Base-by-base conservation (phyloP, 2,888 invertebrate species). In the Campoplex capitator region DNA sequence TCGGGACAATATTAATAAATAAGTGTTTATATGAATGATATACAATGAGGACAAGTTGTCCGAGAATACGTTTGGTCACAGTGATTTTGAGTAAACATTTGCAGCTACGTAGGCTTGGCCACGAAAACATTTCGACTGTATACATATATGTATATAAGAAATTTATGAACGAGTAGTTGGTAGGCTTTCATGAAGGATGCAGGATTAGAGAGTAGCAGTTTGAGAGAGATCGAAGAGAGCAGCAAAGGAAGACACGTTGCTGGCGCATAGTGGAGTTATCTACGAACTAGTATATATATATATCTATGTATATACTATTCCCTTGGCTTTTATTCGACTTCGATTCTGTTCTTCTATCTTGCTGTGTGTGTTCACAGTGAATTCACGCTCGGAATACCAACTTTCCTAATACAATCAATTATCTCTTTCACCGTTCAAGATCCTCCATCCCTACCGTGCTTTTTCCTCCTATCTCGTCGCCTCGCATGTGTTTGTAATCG, bases 361-460 rank as follows among this genome's bases (percentile, higher is more conserved):
- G 67, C 58, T 74, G 68, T 68, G 23, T 81, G 68, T 82, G 67
- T 78, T 80, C 71, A 32, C 70, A 84, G 67, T 70, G 80, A 92
- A 93, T 92, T 92, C 92, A 91, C 91, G 90, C 89, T 87, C 90
- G 88, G 93, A 94, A 94, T 94, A 94, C 93, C 91, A 93, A 93
- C 92, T 93, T 92, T 89, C 91, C 92, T 94, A 93, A 94, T 93
- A 93, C 93, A 93, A 94, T 94, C 93, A 93, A 93, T 93, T 94
- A 93, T 93, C 93, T 92, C 92, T 91, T 75, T 56, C 92, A 89
- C 91, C 92, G 91, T 91, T 91, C 90, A 77, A 80, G 82, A 87
- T 88, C 74, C 79, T 78, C 48, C 71, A 79, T 79, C 79, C 75
- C 83, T 83, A 38, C 62, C 6, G 38, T 9, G 23, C 70, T 62